Evolutionary conservation across 2,113 vertebrate genomes (phyloP).

Genomic region (Rhombomys opimus): DNA sequence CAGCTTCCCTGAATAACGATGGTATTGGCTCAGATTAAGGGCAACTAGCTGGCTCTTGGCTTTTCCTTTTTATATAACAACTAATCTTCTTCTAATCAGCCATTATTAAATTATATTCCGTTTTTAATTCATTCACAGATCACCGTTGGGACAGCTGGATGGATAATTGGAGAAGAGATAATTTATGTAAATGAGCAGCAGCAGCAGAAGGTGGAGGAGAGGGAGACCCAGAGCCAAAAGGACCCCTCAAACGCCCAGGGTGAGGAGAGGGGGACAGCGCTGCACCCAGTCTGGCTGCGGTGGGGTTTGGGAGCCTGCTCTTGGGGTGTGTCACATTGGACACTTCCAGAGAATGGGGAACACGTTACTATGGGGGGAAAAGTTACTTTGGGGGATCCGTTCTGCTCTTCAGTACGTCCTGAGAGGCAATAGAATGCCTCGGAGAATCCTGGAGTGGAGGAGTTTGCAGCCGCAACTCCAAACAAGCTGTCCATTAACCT

Average conservation of each 20-base stretch:
- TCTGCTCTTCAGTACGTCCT: not conserved
- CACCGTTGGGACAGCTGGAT: constrained; percentile 97
- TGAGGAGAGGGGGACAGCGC: not conserved
- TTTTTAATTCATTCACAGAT: constrained; percentile 93
- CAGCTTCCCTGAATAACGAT: constrained; percentile 87
- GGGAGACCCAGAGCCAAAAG: constrained; percentile 81
- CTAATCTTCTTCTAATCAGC: constrained; percentile 94
- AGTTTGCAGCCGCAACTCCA: not conserved
- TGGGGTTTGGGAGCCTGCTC: not conserved
- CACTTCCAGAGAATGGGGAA: not conserved
- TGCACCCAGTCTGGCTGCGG: not conserved
- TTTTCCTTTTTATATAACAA: constrained; percentile 92
- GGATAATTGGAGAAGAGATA: constrained; percentile 93
- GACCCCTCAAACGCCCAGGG: constrained; percentile 62
- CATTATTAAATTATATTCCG: constrained; percentile 95
- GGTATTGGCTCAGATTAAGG: constrained; percentile 91
- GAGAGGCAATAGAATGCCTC: not conserved
- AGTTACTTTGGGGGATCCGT: not conserved
- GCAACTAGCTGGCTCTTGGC: constrained; percentile 92
- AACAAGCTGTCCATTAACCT: not conserved
- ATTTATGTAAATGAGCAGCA: constrained; percentile 97
- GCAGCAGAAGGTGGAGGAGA: constrained; percentile 86
- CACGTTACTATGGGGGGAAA: not conserved
- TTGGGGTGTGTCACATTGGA: not conserved
- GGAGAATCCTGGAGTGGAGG: not conserved